Conservation (phyloP, 35 echinoderm and acorn worm genomes). For the Strongylocentrotus purpuratus region DNA sequence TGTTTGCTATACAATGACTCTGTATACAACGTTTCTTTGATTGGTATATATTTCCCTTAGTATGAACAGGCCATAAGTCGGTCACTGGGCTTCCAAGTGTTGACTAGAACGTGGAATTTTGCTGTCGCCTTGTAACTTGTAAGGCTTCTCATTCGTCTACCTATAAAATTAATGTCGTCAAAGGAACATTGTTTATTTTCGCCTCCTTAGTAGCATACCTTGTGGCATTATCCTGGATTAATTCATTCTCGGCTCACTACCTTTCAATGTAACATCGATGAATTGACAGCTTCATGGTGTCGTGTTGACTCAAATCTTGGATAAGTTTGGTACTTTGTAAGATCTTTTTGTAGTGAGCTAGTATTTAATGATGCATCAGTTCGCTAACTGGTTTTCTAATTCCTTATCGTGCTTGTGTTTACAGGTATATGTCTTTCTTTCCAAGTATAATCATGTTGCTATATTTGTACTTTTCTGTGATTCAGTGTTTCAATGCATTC, state of each 20-base stretch:
- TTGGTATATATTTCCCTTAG: no score
- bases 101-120: background rate
- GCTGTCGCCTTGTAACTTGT: background rate
- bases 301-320: background rate
- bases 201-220: background rate
- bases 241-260: background rate
- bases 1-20: no score
- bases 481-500: no score
- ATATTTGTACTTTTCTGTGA: no score
- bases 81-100: background rate
- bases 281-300: background rate
- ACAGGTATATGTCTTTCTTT: no score
- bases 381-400: no score
- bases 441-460: no score
- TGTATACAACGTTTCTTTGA: no score
- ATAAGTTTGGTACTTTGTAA: background rate
- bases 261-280: background rate
- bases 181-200: background rate
- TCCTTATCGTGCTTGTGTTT: no score
- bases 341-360: no score
- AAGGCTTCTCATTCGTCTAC: background rate
- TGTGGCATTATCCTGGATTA: background rate
- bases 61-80: no score
- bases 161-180: background rate
- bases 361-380: no score